Conservation (phyloP, 30 jellyfish, hydroid and myxozoan species). For the Chrysaora quinquecirrha region DNA sequence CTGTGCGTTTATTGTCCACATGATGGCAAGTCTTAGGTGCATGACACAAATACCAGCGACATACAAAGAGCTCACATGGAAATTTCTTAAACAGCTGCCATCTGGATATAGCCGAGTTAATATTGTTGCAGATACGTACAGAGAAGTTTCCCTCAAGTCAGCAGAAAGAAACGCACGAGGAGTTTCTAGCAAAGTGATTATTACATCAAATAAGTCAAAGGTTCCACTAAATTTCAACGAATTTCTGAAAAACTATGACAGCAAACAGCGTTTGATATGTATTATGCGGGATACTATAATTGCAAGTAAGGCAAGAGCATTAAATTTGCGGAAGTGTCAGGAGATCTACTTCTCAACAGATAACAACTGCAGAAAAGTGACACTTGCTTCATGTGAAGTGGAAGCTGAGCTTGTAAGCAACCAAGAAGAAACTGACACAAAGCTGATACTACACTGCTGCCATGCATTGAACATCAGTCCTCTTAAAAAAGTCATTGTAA, state of each 20-base stretch:
- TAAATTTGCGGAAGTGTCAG: not conserved
- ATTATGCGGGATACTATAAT: not conserved
- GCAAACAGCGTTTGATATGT: not conserved
- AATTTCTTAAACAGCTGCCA: not conserved
- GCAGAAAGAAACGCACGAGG: conserved; percentile 8
- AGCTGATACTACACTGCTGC: conserved; percentile 52
- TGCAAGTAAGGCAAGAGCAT: not conserved
- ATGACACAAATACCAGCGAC: not conserved
- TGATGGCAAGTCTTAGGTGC: not conserved
- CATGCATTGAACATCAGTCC: conserved; percentile 30
- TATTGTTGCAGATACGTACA: conserved; percentile 51
- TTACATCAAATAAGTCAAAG: not conserved
- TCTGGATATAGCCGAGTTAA: conserved; percentile 46
- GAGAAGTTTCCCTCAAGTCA: conserved; percentile 22
- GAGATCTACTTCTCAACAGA: not conserved
- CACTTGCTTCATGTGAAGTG: not conserved
- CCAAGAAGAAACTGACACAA: conserved; percentile 71
- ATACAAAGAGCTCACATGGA: conserved; percentile 34
- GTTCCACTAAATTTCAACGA: not conserved
- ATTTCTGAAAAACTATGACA: conserved; percentile 8
- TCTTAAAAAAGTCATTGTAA: conserved; percentile 1
- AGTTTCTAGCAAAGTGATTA: not conserved
- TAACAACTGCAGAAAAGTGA: not conserved
- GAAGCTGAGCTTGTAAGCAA: conserved; percentile 25
- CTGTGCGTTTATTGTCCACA: not conserved